phyloP scores from a whole-genome alignment of 2,113 vertebrate species.

The Oreocharis arfaki region DNA sequence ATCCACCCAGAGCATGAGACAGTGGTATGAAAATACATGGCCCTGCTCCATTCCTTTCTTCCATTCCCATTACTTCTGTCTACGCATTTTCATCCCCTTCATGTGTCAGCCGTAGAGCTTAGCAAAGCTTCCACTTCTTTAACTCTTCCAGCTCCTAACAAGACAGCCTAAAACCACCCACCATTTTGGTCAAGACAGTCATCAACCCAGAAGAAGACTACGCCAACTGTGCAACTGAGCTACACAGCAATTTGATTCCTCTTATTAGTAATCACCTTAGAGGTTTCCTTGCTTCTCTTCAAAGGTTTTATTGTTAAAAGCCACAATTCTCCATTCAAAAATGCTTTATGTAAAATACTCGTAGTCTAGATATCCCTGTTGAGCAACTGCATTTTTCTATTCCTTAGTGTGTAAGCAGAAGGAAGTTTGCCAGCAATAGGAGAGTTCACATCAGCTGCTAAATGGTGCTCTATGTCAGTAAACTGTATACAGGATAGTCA shows the following conservation, averaged over 20 bases:
- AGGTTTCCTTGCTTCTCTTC: neutral
- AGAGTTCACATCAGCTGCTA: neutral
- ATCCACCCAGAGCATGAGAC: neutral
- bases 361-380: neutral
- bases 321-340: neutral
- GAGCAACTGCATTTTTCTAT: neutral
- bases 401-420: neutral
- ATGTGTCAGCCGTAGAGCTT: neutral
- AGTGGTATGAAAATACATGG: neutral
- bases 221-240: fast-evolving
- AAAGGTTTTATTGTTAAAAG: neutral
- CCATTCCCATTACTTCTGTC: neutral
- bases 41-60: neutral
- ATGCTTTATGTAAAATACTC: neutral
- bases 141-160: neutral
- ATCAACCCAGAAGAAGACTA: neutral
- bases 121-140: neutral
- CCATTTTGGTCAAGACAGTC: neutral
- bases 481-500: neutral
- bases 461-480: neutral
- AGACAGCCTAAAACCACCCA: neutral
- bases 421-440: neutral
- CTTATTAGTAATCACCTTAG: neutral
- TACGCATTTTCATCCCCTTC: neutral
- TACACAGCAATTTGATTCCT: neutral